A percentile compares a stretch with the other conserved stretches of the same genome.
Evolutionary conservation across 2,888 invertebrate species (phyloP).

Genomic region (Melangyna quadrimaculata): DNA sequence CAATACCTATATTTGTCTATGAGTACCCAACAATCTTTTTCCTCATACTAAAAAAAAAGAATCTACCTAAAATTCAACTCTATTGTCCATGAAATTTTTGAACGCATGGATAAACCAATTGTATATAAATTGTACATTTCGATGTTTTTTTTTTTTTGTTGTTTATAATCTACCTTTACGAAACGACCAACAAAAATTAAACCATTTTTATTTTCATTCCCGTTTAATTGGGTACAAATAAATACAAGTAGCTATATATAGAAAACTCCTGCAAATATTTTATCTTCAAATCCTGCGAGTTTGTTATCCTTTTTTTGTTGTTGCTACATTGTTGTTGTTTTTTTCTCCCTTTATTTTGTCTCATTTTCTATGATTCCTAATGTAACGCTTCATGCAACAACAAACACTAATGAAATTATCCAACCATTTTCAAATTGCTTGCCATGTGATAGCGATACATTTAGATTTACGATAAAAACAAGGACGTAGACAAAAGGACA

Average conservation of each 20-base stretch:
- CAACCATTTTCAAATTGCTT: slow-evolving; percentile 46
- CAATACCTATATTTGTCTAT: neutral
- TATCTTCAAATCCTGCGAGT: slow-evolving; percentile 39
- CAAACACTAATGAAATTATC: slow-evolving; percentile 53
- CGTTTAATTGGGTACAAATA: slow-evolving; percentile 55
- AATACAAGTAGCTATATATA: neutral
- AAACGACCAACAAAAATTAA: slow-evolving; percentile 19
- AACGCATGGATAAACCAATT: slow-evolving; percentile 35
- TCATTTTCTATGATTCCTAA: slow-evolving; percentile 19
- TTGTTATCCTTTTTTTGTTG: neutral
- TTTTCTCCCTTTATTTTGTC: neutral
- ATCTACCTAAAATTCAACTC: slow-evolving; percentile 7
- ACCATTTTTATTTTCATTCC: slow-evolving; percentile 14
- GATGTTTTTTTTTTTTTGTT: neutral
- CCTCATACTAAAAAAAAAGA: neutral
- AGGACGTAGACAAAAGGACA: slow-evolving; percentile 27
- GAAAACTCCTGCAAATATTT: slow-evolving; percentile 49
- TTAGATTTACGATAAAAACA: neutral
- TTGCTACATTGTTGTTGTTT: neutral
- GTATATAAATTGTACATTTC: slow-evolving; percentile 38
- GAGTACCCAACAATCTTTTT: neutral
- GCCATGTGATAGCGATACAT: neutral
- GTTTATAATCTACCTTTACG: slow-evolving; percentile 22
- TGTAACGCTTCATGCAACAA: slow-evolving; percentile 51
- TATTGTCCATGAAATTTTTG: slow-evolving; percentile 46